These are phyloP conservation scores for Unio delphinus DNA, from an alignment of 2,888 invertebrate species.

Conservation along the genomic window DNA sequence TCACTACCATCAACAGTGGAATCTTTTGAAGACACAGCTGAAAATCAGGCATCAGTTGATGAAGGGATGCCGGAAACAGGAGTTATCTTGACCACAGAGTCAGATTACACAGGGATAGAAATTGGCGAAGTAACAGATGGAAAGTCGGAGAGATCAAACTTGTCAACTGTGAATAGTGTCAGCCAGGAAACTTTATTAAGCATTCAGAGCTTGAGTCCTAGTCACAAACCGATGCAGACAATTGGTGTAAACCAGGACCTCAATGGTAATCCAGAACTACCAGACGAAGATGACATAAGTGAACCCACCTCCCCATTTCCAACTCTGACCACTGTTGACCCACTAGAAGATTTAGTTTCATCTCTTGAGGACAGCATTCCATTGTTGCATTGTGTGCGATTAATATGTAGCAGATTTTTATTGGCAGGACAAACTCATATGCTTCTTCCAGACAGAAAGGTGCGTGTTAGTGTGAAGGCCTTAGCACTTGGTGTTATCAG, in stretches of 20 bases:
- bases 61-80: slow-evolving; percentile 25
- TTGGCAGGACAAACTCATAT: slow-evolving; percentile 76
- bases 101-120: slow-evolving; percentile 66
- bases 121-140: slow-evolving; percentile 66
- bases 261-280: slow-evolving; percentile 59
- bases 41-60: slow-evolving; percentile 15
- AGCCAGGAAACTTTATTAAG: slow-evolving; percentile 65
- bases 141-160: slow-evolving; percentile 56
- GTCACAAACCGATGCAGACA: slow-evolving; percentile 30
- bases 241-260: slow-evolving; percentile 51
- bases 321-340: slow-evolving; percentile 15
- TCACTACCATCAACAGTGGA: slow-evolving; percentile 1
- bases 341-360: slow-evolving; percentile 72
- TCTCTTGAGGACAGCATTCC: slow-evolving; percentile 79
- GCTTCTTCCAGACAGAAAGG: slow-evolving; percentile 80
- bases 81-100: slow-evolving; percentile 49
- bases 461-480: slow-evolving; percentile 92
- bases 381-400: slow-evolving; percentile 81
- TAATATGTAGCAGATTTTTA: slow-evolving; percentile 82
- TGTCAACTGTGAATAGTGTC: slow-evolving; percentile 55
- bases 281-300: slow-evolving; percentile 16
- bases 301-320: slow-evolving; percentile 9
- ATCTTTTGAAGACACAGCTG: slow-evolving; percentile 7
- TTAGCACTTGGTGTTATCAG: slow-evolving; percentile 88
- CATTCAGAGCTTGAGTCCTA: slow-evolving; percentile 59